Base-by-base conservation (phyloP, 2,888 invertebrate genomes). In the Anodontia alba region DNA sequence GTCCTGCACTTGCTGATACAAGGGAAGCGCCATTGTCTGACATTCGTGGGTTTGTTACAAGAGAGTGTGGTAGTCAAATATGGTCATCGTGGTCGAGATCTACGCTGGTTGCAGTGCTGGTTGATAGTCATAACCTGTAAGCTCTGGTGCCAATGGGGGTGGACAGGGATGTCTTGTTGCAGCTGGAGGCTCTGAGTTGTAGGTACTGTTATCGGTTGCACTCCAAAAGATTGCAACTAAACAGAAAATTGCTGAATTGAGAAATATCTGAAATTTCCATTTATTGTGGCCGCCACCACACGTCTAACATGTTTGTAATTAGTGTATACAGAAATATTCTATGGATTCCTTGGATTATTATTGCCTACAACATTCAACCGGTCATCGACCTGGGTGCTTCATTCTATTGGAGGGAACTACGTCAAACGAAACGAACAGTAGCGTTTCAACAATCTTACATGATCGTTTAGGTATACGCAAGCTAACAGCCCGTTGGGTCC, bases 181-280 rank as follows among this genome's bases (percentile, higher is more conserved):
- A 57, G 57, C 57, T 57, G 23, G 57, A 57, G 57, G 57, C 57
- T 29, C 57, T 57, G 57, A 57, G 57, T 57, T 7, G 57, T 8
- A 57, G 57, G 57, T 57, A 57, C 57, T 57, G 57, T 57, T 57
- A 26, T 57, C 57, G 29, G 57, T 29, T 57, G 26, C 57, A 57
- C 17, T 26, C 57, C 7, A 57, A 57, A 57, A 26, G 57, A 57
- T 20, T 57, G 57, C 57, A 57, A 57, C 29, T 57, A 57, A 7
- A 57, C 29, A 26, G 57, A 57, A 57, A 57, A 10, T 26, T 26
- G 23, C 17, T 17, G 29, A 57, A 29, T 26, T 57, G 57, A 57
- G 29, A 26, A 8, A 26, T 29, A 8, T 20, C 29, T 57, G 26
- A 26, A 57, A 57, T 29, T 29, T 57, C 7, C 7, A 7, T 23